phyloP scores from a whole-genome alignment of 2,113 vertebrate genomes.

The Myiopsitta monachus region DNA sequence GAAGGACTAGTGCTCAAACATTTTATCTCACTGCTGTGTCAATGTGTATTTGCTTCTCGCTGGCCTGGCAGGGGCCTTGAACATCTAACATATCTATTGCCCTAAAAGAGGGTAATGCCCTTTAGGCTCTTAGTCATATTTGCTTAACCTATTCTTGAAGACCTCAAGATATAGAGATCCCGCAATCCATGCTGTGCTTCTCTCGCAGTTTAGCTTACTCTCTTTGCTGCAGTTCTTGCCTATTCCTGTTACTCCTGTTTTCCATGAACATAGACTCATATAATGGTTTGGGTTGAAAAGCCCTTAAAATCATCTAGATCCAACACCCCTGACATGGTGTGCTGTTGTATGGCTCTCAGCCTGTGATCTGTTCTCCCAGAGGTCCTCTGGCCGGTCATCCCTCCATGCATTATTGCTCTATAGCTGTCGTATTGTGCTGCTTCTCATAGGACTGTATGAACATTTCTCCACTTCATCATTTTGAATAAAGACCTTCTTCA shows the following conservation, averaged over 20 bases:
- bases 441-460: background rate
- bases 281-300: background rate
- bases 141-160: background rate
- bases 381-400: background rate
- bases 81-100: background rate
- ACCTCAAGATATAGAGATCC: background rate
- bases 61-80: background rate
- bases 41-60: background rate
- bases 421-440: background rate
- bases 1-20: background rate
- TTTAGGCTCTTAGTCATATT: background rate
- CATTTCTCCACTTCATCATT: background rate
- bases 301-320: background rate
- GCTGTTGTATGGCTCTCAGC: background rate
- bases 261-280: background rate
- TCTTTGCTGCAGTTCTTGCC: background rate
- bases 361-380: background rate
- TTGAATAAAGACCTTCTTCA: background rate
- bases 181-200: background rate
- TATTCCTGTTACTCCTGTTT: background rate
- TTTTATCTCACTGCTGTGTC: background rate
- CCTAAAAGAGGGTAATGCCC: background rate
- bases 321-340: accelerated
- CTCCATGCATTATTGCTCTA: background rate
- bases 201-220: background rate